These are phyloP conservation scores for Hydrolagus affinis DNA, from an alignment of 2,113 vertebrate genomes.

Conservation along the genomic window DNA sequence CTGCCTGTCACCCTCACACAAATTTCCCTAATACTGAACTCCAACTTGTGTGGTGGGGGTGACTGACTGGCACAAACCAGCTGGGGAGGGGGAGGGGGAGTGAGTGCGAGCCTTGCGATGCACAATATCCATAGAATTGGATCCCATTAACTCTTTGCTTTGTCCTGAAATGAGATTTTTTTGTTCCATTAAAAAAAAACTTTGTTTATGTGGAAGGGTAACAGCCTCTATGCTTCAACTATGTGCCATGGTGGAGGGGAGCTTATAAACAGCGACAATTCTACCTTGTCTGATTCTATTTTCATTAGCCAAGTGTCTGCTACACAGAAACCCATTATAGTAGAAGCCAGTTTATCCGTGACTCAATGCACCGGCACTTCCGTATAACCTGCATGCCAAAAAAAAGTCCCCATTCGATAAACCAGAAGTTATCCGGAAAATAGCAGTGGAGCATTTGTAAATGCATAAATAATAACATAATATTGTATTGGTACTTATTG, in stretches of 20 bases:
- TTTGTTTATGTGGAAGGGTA: neutral
- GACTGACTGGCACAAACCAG: neutral
- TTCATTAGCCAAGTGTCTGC: neutral
- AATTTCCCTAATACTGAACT: neutral
- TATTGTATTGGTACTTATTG: no score
- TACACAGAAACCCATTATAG: neutral
- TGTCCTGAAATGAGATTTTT: constrained; percentile 19
- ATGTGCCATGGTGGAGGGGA: neutral
- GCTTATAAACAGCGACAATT: neutral
- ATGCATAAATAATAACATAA: no score
- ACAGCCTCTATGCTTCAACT: no score
- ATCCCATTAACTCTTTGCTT: constrained; percentile 23
- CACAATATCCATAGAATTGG: neutral
- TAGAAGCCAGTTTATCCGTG: no score
- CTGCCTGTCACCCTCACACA: neutral
- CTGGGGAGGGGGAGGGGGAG: no score
- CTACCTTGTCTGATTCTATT: neutral
- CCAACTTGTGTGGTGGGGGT: neutral
- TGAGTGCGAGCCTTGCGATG: no score
- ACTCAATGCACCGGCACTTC: no score
- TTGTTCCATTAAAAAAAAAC: constrained; percentile 14
- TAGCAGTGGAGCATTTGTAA: no score
- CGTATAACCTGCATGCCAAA: no score
- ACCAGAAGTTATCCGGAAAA: no score
- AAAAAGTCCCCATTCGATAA: no score